Evolutionary conservation across 2,797 vertebrate species (phyloP).

Genomic region (Vireo griseus): DNA sequence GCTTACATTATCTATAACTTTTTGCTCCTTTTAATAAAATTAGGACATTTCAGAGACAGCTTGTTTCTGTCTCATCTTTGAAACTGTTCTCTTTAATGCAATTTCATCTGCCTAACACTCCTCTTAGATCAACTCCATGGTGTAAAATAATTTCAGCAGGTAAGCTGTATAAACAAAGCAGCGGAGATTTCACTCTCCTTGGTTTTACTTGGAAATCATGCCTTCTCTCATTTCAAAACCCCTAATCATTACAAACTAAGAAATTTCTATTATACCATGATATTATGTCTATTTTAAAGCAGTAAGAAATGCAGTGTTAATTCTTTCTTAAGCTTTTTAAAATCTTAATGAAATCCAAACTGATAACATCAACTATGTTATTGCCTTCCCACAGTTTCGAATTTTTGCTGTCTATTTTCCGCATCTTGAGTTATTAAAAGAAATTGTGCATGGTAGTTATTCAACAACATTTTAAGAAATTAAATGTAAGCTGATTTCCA

Average conservation of each 20-base stretch:
- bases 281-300: neutral
- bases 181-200: neutral
- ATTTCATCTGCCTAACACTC: neutral
- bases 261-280: neutral
- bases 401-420: neutral
- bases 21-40: neutral
- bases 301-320: neutral
- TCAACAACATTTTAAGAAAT: neutral
- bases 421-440: neutral
- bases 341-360: neutral
- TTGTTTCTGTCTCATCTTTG: neutral
- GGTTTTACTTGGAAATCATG: rapidly evolving
- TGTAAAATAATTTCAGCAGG: neutral
- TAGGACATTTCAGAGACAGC: neutral
- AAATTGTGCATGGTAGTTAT: neutral
- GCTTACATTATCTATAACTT: neutral
- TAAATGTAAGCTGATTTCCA: neutral
- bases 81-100: neutral
- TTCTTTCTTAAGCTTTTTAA: neutral
- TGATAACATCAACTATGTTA: neutral
- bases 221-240: neutral
- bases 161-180: neutral
- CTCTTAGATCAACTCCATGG: neutral
- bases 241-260: neutral
- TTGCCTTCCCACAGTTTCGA: neutral